Base-by-base conservation (phyloP, 1,140 invertebrate genomes). In the Hycleus phaleratus region DNA sequence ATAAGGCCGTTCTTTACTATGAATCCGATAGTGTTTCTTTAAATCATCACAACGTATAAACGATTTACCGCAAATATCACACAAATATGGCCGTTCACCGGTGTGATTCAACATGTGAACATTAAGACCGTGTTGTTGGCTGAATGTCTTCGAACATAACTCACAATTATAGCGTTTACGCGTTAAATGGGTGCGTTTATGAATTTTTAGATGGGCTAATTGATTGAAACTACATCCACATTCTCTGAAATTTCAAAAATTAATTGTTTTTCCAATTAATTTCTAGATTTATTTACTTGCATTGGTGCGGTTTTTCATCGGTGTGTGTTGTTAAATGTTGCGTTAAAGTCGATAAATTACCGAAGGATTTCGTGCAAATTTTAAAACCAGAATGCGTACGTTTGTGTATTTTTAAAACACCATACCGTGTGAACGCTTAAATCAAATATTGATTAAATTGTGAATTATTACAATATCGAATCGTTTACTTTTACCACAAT, bases 341-440 rank as follows among this genome's bases (percentile, higher is more conserved):
- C 5, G 49, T 6, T 43, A 58, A 32, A 11, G 47, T 61, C 40
- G 55, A 52, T 3, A 52, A 60, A 43, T 68, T 69, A 12, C 68
- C 65, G 8, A 74, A 73, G 4, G 69, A 68, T 64, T 74, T 77
- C 8, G 67, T 66, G 65, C 83, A 86, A 45, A 80, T 65, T 5
- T 76, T 83, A 26, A 76, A 76, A 9, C 80, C 81, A 0, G 80
- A 79, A 65, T 84, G 82, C 0, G 74, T 75, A 6, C 75, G 72
- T 58, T 74, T 66, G 56, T 82, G 80, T 5, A 26, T 49, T 25
- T 47, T 26, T 18, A 60, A 47, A 9, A 52, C 49, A 38, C 58
- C 58, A 43, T 60, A 55, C 8, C 58, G 42, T n/a, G 46, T 26
- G 32, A 60, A 60, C 4, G 11, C 53, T 60, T 24, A 26, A 60